A percentile compares a stretch with the other conserved stretches of the same genome.
Conservation (phyloP, 2,888 invertebrate genomes). For the Drosophila longiperda region DNA sequence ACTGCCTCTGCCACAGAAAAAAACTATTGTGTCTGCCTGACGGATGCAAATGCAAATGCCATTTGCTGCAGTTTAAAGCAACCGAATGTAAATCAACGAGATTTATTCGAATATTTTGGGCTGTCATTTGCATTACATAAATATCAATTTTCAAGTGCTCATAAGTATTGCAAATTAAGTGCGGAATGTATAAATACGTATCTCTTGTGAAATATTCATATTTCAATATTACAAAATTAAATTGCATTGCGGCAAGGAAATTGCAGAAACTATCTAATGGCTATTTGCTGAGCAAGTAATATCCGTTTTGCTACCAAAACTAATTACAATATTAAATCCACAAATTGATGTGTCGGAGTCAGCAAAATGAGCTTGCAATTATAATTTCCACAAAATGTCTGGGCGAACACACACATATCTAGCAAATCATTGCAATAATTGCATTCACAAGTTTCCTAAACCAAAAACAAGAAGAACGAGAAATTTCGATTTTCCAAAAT, state of each 20-base stretch:
- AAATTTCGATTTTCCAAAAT: neutral
- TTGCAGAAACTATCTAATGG: conserved; percentile 17
- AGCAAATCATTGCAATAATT: conserved; percentile 41
- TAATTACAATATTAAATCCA: conserved; percentile 68
- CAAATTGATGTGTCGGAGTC: conserved; percentile 41
- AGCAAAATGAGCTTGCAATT: conserved; percentile 47
- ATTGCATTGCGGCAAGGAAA: conserved; percentile 43
- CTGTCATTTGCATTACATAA: conserved; percentile 48
- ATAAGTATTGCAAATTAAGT: conserved; percentile 33
- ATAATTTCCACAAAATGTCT: conserved; percentile 38
- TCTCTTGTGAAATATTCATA: conserved; percentile 20
- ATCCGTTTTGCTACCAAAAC: conserved; percentile 39
- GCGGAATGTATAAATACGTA: conserved; percentile 8
- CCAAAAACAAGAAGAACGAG: conserved; percentile 8
- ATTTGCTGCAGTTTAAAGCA: conserved; percentile 35
- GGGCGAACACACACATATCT: conserved; percentile 18
- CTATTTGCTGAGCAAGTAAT: conserved; percentile 30
- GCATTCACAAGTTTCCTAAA: conserved; percentile 22
- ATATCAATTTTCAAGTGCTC: conserved; percentile 27
- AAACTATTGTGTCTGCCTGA: conserved; percentile 8
- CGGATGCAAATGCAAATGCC: conserved; percentile 35
- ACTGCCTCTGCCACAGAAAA: conserved; percentile 39
- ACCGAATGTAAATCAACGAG: conserved; percentile 34
- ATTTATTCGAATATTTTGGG: conserved; percentile 60
- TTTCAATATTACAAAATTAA: conserved; percentile 47